Percentiles rank a stretch among this genome's conserved stretches.
Evolutionary conservation across 2,113 vertebrate genomes (phyloP).

Genomic region (Stictonetta naevosa): DNA sequence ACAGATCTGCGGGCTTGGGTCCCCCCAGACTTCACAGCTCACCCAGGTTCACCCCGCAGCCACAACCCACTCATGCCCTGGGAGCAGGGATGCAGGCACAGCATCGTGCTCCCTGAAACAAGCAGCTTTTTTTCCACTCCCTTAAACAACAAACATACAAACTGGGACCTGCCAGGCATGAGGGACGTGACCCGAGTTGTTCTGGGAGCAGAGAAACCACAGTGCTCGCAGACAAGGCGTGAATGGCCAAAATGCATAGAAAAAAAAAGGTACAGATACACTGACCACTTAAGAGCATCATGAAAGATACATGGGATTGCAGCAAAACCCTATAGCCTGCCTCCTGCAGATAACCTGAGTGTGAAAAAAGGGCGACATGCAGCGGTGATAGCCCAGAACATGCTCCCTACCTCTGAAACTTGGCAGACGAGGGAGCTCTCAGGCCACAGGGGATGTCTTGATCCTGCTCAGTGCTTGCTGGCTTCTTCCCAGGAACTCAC

Average conservation of each 20-base stretch:
- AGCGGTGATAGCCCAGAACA: neutral
- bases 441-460: neutral
- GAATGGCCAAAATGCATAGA: neutral
- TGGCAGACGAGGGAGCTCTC: neutral
- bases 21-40: neutral
- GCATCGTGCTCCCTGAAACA: neutral
- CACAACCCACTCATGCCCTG: neutral
- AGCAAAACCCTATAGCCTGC: neutral
- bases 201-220: neutral
- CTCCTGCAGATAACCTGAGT: neutral
- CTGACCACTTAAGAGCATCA: neutral
- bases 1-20: neutral
- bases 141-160: conserved; percentile 26
- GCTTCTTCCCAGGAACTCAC: neutral
- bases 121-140: neutral
- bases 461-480: neutral
- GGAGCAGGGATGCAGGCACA: accelerated
- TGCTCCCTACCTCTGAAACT: neutral
- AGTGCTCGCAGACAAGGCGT: accelerated
- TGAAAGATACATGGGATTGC: accelerated
- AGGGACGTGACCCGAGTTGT: neutral
- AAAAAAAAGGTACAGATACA: too few species aligned
- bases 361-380: accelerated
- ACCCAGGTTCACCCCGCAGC: neutral
- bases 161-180: neutral